Conservation (phyloP, 2,113 vertebrate genomes). For the Rousettus leschenaultii region DNA sequence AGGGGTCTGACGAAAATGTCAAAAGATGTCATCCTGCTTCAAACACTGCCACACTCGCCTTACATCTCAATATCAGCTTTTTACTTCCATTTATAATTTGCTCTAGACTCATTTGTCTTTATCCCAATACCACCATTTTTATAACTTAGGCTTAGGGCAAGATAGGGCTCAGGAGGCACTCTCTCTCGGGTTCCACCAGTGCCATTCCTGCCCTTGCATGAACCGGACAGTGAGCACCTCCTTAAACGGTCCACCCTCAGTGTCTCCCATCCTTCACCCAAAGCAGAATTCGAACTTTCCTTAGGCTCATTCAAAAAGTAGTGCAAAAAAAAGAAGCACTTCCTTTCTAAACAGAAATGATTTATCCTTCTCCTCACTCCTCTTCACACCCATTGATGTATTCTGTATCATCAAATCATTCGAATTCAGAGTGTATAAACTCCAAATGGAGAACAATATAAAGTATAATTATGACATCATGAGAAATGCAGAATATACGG, state of each 20-base stretch:
- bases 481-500: fast-evolving
- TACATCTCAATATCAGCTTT: background rate
- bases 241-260: background rate
- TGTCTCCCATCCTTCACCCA: background rate
- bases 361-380: background rate
- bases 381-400: background rate
- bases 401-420: background rate
- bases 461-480: fast-evolving
- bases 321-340: background rate
- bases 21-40: background rate
- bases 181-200: fast-evolving
- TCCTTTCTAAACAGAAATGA: background rate
- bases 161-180: background rate
- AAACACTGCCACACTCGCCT: background rate
- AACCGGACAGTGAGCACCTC: background rate
- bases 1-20: background rate
- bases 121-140: background rate
- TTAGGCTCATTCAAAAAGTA: background rate
- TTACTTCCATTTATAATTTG: background rate
- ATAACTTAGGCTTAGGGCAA: background rate
- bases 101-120: background rate
- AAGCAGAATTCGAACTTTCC: background rate
- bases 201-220: background rate
- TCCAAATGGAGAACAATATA: background rate
- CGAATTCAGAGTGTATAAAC: background rate